These are phyloP conservation scores for Zalophus californianus DNA, from an alignment of 2,797 vertebrate genomes.

Conservation along the genomic window DNA sequence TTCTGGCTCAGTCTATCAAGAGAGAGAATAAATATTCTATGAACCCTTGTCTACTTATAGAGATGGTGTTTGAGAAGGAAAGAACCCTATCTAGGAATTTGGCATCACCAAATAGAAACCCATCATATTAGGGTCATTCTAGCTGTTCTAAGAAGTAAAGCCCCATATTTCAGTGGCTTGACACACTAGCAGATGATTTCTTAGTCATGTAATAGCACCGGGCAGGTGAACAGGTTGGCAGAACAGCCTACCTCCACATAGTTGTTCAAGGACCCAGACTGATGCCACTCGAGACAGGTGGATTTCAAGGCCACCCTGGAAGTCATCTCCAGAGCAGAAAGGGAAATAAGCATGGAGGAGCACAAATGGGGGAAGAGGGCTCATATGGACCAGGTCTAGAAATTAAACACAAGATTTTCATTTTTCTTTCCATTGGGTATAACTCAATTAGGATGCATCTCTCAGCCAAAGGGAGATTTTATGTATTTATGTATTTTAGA, in stretches of 20 bases:
- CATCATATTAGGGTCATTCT: not conserved
- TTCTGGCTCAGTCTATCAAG: not conserved
- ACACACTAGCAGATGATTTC: not conserved
- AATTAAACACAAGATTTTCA: not conserved
- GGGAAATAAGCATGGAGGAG: not conserved
- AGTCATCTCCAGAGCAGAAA: not conserved
- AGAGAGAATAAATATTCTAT: not conserved
- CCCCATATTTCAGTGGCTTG: not conserved
- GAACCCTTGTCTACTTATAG: not conserved
- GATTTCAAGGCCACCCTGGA: not conserved
- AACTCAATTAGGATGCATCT: not conserved
- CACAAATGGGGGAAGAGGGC: not conserved
- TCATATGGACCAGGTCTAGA: not conserved
- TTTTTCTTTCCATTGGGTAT: not conserved
- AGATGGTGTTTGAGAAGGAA: not conserved
- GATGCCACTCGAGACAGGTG: not conserved
- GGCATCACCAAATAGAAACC: not conserved
- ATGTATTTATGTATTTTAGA: not conserved
- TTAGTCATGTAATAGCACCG: not conserved
- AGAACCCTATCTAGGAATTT: not conserved
- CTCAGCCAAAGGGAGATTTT: not conserved
- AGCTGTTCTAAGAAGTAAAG: not conserved
- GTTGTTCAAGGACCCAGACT: not conserved
- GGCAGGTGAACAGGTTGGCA: not conserved
- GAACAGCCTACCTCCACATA: not conserved